These are phyloP conservation scores for Nebria salina DNA, from an alignment of 2,888 invertebrate genomes.

Conservation along the genomic window DNA sequence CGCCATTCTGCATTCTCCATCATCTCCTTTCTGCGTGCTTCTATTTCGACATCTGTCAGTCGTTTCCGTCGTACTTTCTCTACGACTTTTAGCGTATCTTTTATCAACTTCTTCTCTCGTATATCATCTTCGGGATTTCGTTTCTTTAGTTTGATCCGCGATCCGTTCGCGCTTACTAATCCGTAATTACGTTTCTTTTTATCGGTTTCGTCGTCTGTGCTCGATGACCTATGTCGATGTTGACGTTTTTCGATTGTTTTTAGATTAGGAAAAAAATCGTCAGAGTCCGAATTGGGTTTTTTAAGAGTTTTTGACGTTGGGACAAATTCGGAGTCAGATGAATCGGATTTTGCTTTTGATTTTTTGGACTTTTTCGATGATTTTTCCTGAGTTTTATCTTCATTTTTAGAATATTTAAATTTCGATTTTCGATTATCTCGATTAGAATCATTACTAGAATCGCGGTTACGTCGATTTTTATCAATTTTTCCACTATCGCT, in stretches of 20 bases:
- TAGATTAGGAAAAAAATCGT: neutral
- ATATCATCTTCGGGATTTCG: conserved; percentile 49
- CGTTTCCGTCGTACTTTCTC: conserved; percentile 56
- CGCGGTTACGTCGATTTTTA: conserved; percentile 49
- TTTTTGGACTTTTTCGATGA: conserved; percentile 19
- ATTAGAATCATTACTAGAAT: conserved; percentile 51
- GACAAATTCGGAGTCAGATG: neutral
- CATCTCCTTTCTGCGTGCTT: conserved; percentile 81
- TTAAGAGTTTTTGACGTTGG: neutral
- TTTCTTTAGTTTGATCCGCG: conserved; percentile 53
- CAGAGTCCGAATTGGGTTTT: neutral
- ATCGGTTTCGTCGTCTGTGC: conserved; percentile 43
- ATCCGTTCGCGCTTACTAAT: conserved; percentile 60
- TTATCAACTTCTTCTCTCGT: conserved; percentile 50
- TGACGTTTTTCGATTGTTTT: neutral
- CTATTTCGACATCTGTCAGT: conserved; percentile 73
- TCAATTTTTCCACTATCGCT: conserved; percentile 20
- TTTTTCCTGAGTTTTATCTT: no score
- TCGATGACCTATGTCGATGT: conserved; percentile 21
- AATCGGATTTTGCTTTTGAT: neutral
- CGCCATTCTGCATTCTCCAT: conserved; percentile 79
- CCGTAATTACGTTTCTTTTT: conserved; percentile 55
- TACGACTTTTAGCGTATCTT: conserved; percentile 34
- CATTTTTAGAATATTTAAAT: neutral
- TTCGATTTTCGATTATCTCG: conserved; percentile 51